Evolutionary conservation across 2,113 vertebrate genomes (phyloP).

Genomic region (Saguinus midas): DNA sequence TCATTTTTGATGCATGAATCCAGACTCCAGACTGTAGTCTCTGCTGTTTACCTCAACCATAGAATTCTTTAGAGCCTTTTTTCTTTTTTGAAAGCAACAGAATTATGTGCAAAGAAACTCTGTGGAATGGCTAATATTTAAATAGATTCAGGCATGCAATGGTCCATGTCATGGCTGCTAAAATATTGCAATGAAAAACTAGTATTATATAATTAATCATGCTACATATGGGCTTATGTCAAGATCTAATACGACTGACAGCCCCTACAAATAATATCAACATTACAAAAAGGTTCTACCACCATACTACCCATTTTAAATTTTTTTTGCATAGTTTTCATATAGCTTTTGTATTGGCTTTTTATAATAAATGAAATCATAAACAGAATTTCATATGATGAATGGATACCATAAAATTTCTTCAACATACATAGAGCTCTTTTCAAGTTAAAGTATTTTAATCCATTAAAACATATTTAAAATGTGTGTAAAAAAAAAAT

Average conservation of each 20-base stretch:
- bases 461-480: not conserved
- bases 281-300: not conserved
- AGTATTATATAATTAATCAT: not conserved
- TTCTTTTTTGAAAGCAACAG: not conserved
- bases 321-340: not conserved
- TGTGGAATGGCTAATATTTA: not conserved
- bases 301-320: not conserved
- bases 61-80: not conserved
- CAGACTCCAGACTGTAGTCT: conserved; percentile 30
- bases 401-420: not conserved
- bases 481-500: not conserved
- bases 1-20: conserved; percentile 39
- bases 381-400: not conserved
- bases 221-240: not conserved
- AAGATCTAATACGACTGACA: not conserved
- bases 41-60: not conserved
- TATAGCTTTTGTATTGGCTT: not conserved
- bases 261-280: not conserved
- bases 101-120: not conserved
- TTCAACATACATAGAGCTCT: not conserved
- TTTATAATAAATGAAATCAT: not conserved
- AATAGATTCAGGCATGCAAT: not conserved
- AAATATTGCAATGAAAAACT: not conserved
- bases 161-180: not conserved
- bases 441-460: not conserved